These are phyloP conservation scores for Psittacula echo DNA, from an alignment of 2,797 vertebrate genomes.

Conservation along the genomic window DNA sequence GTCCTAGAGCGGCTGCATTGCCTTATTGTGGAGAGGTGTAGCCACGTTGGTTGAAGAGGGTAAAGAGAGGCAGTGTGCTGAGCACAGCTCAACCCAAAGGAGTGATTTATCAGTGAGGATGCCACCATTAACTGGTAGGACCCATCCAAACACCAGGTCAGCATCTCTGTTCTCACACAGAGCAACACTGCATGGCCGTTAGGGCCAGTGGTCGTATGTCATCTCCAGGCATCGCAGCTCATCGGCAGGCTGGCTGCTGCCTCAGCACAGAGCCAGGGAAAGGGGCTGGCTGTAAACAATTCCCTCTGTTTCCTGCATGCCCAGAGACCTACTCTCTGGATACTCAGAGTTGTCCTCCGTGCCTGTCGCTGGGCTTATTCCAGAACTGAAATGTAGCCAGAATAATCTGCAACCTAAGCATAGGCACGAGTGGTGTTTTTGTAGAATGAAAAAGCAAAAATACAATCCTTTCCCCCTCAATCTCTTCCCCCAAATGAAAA, in stretches of 20 bases:
- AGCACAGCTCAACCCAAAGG: background rate
- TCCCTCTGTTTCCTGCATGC: background rate
- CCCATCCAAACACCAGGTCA: background rate
- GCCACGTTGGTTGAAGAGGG: background rate
- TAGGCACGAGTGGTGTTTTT: background rate
- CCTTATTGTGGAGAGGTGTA: fast-evolving
- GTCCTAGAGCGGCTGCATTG: fast-evolving
- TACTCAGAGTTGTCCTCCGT: background rate
- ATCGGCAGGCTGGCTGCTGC: background rate
- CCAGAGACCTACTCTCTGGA: background rate
- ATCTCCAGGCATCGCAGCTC: background rate
- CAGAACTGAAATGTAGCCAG: background rate
- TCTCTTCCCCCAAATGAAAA: background rate
- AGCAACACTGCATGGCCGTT: fast-evolving
- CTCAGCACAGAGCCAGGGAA: background rate
- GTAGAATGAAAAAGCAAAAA: background rate
- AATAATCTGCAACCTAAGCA: background rate
- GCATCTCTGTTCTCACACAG: background rate
- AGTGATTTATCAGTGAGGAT: background rate
- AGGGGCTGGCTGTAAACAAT: background rate
- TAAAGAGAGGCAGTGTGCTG: background rate
- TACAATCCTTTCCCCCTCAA: background rate
- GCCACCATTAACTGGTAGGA: background rate
- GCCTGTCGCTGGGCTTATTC: background rate
- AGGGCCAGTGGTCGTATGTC: background rate